These are phyloP conservation scores for Hirundo rustica DNA, from an alignment of 2,797 vertebrate genomes.

Conservation along the genomic window DNA sequence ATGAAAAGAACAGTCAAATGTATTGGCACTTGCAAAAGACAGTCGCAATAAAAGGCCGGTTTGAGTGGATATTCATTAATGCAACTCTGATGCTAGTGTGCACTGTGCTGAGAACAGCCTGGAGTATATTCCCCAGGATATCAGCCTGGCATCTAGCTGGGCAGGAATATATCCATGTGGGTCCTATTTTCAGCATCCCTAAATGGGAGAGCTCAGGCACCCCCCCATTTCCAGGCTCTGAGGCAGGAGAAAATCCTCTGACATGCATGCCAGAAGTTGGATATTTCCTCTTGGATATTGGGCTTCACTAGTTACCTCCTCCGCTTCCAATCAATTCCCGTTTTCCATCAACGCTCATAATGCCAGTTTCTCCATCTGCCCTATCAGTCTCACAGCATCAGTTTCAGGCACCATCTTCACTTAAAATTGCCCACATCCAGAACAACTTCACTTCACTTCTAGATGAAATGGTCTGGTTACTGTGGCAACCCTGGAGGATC, in stretches of 20 bases:
- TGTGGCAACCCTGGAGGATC: not conserved
- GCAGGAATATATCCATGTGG: not conserved
- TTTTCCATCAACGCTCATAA: not conserved
- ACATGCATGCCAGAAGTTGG: not conserved
- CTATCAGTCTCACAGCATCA: not conserved
- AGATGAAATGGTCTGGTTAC: not conserved
- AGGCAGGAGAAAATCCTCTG: not conserved
- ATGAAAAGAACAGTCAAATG: not conserved
- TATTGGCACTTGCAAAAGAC: not conserved
- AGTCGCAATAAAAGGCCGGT: not conserved
- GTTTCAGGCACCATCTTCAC: not conserved
- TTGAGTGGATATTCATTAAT: not conserved
- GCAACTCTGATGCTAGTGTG: not conserved
- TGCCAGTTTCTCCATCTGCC: not conserved
- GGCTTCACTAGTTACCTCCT: not conserved
- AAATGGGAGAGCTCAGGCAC: not conserved
- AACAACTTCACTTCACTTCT: not conserved
- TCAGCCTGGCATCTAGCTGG: not conserved
- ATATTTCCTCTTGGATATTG: not conserved
- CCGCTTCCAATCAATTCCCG: not conserved
- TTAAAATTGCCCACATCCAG: not conserved
- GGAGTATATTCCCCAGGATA: not conserved
- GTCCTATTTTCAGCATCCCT: not conserved
- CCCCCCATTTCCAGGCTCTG: not conserved
- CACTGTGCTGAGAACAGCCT: not conserved